These are phyloP conservation scores for Odobenus rosmarus DNA, from an alignment of 2,113 vertebrate species.

Conservation along the genomic window DNA sequence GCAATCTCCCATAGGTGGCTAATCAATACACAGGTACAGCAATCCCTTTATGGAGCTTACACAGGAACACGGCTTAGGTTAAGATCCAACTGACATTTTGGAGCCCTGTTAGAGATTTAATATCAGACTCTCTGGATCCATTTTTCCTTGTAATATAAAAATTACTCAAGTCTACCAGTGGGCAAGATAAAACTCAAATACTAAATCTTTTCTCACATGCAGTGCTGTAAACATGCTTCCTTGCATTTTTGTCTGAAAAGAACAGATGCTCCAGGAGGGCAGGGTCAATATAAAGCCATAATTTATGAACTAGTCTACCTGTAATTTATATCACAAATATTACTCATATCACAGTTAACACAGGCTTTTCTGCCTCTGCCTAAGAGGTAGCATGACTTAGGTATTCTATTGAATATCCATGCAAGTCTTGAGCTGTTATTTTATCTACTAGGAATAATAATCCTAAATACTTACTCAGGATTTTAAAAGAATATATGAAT, in stretches of 20 bases:
- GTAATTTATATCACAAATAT: background rate
- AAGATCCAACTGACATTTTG: conserved; percentile 62
- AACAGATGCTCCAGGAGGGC: background rate
- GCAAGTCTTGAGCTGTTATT: background rate
- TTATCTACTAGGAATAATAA: background rate
- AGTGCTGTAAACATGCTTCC: background rate
- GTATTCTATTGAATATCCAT: background rate
- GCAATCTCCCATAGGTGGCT: background rate
- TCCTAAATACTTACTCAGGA: background rate
- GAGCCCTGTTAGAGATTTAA: conserved; percentile 54
- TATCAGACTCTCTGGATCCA: conserved; percentile 18
- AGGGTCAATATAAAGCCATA: background rate
- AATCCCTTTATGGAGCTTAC: conserved; percentile 36
- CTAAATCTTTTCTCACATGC: conserved; percentile 8
- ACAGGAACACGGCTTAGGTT: background rate
- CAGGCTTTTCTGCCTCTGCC: background rate
- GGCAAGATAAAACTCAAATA: conserved; percentile 39
- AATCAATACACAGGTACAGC: conserved; percentile 53
- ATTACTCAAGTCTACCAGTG: conserved; percentile 45
- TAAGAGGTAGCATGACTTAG: background rate
- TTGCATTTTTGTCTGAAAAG: conserved; percentile 16
- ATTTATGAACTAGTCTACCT: background rate
- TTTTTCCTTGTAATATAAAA: conserved; percentile 61
- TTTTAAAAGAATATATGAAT: background rate
- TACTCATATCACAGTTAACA: background rate